Evolutionary conservation across 2,113 vertebrate genomes (phyloP), one percentile per base, ranked within the genome.

Genomic region (Globicephala melas): DNA sequence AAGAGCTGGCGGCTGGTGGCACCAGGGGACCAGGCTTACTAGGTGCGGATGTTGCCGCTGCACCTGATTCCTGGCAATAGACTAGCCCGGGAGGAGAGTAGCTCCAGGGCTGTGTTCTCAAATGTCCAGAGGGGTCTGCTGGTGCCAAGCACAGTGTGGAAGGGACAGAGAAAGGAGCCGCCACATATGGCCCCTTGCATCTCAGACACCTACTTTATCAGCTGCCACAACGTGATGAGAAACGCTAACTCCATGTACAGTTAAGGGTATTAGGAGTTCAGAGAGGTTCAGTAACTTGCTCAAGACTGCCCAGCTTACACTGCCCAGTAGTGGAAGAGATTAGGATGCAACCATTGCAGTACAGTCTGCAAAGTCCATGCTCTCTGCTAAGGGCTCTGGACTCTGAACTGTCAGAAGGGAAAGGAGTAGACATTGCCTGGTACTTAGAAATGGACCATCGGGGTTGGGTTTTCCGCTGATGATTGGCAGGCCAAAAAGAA

Each of bases 381-480:
- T 44, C 20, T 36, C 8, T 18, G 55, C 74, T 14, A 8, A 55
- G 10, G 8, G 47, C 88, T 23, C 1, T 53, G 76, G 28, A 26
- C 33, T 38, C 83, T 10, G 5, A 70, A 31, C 58, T 8, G 18
- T 38, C n/a, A 12, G 31, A 76, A 10, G 2, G 17, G 85, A 21
- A 67, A 55, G 53, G 20, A 47, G 17, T 2, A 31, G 25, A 1
- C 6, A 0, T 23, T 4, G 18, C 47, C 55, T 38, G 21, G 53
- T 17, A 0, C 47, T 67, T 47, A 47, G 55, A 87, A 47, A 8
- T 31, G 31, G 25, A 18, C 23, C 7, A 0, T 14, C 0, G 0
- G 17, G 31, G n/a, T 20, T 58, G 41, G 23, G 12, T 12, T 23
- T 85, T 62, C 0, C 1, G 36, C 6, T 60, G 1, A 44, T 17